These are phyloP conservation scores for Cephus runcator DNA, from an alignment of 2,888 invertebrate species.

Conservation along the genomic window DNA sequence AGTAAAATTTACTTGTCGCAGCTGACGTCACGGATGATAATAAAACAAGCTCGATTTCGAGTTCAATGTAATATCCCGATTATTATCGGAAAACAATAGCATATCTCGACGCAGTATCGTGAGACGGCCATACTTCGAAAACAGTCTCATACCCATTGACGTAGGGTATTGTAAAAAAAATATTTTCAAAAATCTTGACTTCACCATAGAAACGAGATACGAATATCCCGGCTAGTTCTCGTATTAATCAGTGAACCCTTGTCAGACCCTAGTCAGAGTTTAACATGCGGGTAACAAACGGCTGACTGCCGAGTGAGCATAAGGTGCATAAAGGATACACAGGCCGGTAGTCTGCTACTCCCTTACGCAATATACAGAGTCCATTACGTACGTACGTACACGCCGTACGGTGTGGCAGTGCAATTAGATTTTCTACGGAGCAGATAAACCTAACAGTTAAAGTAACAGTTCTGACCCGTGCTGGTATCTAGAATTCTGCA, in stretches of 20 bases:
- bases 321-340: background rate
- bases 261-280: conserved; percentile 8
- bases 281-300: background rate
- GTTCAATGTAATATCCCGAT: background rate
- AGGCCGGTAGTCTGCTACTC: background rate
- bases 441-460: background rate
- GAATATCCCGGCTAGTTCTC: background rate
- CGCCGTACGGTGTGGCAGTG: background rate
- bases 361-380: background rate
- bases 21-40: background rate
- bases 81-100: background rate
- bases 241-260: background rate
- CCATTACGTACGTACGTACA: background rate
- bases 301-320: background rate
- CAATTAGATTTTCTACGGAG: background rate
- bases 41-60: background rate
- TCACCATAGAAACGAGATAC: background rate
- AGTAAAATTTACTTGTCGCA: background rate
- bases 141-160: background rate
- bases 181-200: background rate
- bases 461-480: background rate
- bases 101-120: background rate
- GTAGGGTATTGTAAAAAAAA: background rate
- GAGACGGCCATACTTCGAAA: background rate
- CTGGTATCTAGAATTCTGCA: background rate